These are phyloP conservation scores for Sphinx pinastri DNA, from an alignment of 2,888 invertebrate genomes.

Conservation along the genomic window DNA sequence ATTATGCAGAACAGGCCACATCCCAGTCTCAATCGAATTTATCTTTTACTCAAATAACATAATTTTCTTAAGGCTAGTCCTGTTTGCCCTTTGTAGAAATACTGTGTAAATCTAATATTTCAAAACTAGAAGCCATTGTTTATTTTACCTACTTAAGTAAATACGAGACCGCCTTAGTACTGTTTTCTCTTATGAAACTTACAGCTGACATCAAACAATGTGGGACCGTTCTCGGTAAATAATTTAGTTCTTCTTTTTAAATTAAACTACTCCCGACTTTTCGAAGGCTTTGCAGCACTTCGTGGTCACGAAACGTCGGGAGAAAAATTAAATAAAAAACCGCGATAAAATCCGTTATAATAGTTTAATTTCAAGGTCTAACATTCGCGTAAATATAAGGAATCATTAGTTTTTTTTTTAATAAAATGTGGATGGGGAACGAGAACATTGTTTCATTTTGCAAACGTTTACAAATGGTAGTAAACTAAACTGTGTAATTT, in stretches of 20 bases:
- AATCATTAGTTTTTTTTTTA: neutral
- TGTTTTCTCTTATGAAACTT: conserved; percentile 3
- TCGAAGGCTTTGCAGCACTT: no score
- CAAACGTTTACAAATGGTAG: neutral
- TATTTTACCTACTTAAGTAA: conserved; percentile 17
- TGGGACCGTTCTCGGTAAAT: conserved; percentile 3
- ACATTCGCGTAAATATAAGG: no score
- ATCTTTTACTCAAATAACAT: conserved; percentile 1
- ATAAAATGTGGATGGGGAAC: neutral
- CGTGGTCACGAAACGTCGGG: no score
- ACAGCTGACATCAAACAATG: conserved; percentile 1
- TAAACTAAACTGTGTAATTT: no score
- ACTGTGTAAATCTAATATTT: neutral
- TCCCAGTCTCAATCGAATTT: neutral
- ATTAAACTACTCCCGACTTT: no score
- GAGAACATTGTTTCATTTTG: neutral
- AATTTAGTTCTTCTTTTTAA: no score
- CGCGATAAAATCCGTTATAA: no score
- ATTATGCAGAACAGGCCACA: neutral
- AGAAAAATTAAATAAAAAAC: no score
- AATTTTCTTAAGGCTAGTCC: neutral
- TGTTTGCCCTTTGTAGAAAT: conserved; percentile 4
- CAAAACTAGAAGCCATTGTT: conserved; percentile 4
- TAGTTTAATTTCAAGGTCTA: no score
- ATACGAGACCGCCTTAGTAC: neutral